Percentiles rank a stretch among this genome's conserved stretches.
These are phyloP conservation scores for Leptinotarsa lineolata DNA, from an alignment of 1,140 invertebrate species.

Conservation along the genomic window DNA sequence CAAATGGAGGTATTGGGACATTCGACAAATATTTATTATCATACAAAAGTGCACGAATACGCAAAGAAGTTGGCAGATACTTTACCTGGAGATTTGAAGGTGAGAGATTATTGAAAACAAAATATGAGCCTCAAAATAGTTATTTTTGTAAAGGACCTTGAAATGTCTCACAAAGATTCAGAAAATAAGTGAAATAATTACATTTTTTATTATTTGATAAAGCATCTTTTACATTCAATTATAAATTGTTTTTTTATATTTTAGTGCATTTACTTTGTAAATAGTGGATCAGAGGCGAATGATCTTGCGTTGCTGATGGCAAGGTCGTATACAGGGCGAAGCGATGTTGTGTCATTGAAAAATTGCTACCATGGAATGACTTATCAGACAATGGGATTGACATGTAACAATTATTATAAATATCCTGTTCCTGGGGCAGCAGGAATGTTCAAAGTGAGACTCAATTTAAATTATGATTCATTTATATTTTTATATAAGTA, in stretches of 20 bases:
- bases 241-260: conserved; percentile 28
- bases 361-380: conserved; percentile 92
- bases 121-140: too few relatives aligned
- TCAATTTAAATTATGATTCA: too few relatives aligned
- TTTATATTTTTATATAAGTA: too few relatives aligned
- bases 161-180: too few relatives aligned
- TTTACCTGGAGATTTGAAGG: conserved; percentile 85
- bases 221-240: not conserved
- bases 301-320: conserved; percentile 90
- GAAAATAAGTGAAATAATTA: too few relatives aligned
- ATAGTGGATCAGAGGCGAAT: conserved; percentile 97
- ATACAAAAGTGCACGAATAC: conserved; percentile 90
- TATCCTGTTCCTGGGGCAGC: conserved; percentile 73
- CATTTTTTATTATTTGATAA: too few relatives aligned
- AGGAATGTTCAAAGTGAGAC: conserved; percentile 80
- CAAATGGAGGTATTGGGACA: conserved; percentile 89
- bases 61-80: conserved; percentile 78
- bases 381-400: conserved; percentile 80
- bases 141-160: too few relatives aligned
- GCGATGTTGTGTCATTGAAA: conserved; percentile 84
- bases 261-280: conserved; percentile 87
- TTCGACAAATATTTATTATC: conserved; percentile 88
- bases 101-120: conserved; percentile 49
- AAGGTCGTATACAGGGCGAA: conserved; percentile 79
- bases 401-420: conserved; percentile 79